A percentile compares a stretch with the other conserved stretches of the same genome.
These are phyloP conservation scores for Tapera naevia DNA, from an alignment of 2,797 vertebrate genomes.

Conservation along the genomic window DNA sequence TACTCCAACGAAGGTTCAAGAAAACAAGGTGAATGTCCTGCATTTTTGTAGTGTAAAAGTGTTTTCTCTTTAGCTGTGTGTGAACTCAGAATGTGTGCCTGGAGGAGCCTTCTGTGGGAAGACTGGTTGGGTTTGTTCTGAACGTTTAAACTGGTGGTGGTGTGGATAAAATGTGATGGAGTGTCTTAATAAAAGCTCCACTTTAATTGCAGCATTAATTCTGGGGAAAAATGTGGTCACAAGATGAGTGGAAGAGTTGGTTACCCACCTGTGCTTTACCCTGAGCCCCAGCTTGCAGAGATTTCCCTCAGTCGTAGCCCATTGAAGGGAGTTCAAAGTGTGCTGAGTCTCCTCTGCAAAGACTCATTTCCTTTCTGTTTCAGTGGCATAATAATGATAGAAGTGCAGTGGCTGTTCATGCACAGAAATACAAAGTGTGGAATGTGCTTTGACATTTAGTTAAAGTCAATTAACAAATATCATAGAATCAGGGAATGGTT, in stretches of 20 bases:
- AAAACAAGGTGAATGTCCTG: conserved; percentile 80
- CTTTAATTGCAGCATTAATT: not conserved
- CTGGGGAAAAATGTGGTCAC: not conserved
- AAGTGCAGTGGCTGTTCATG: not conserved
- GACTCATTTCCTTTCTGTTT: not conserved
- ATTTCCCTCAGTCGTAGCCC: not conserved
- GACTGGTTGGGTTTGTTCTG: not conserved
- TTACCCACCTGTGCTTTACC: not conserved
- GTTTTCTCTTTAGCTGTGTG: not conserved
- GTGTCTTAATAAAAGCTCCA: not conserved
- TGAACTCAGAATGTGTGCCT: not conserved
- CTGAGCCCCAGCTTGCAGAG: not conserved
- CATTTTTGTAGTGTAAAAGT: not conserved
- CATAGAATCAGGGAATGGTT: not conserved
- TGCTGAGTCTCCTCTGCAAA: not conserved
- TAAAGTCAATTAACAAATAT: not conserved
- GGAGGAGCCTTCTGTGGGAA: not conserved
- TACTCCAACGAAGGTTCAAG: conserved; percentile 93
- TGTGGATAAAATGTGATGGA: not conserved
- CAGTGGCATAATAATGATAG: not conserved
- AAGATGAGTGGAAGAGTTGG: not conserved
- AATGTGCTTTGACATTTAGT: not conserved
- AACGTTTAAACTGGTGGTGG: not conserved
- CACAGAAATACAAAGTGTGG: not conserved
- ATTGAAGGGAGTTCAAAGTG: not conserved